phyloP scores from a whole-genome alignment of 2,888 invertebrate species.

The Polymixis lichenea region DNA sequence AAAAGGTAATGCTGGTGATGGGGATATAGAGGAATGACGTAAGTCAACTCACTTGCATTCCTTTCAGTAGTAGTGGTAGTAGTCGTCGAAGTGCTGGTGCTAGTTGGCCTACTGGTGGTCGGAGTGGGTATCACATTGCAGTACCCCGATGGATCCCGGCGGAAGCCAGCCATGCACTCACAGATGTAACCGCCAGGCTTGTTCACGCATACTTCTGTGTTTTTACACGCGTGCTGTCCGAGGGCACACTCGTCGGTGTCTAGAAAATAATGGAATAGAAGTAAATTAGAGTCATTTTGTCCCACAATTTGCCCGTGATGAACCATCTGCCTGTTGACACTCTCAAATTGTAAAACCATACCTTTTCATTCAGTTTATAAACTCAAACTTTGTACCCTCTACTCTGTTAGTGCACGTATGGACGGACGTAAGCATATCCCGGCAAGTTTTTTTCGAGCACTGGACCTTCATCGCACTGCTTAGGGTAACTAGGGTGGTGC shows the following conservation, averaged over 20 bases:
- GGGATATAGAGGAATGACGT: not conserved
- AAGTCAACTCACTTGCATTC: slow-evolving; percentile 58
- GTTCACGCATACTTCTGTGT: slow-evolving; percentile 73
- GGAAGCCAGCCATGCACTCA: slow-evolving; percentile 94
- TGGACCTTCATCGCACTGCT: too few relatives aligned
- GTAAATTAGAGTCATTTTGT: not conserved
- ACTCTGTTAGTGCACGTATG: too few relatives aligned
- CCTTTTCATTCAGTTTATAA: too few relatives aligned
- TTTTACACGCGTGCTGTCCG: slow-evolving; percentile 78
- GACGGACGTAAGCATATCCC: too few relatives aligned
- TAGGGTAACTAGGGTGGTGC: too few relatives aligned
- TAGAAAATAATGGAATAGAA: slow-evolving; percentile 74
- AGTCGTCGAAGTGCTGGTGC: slow-evolving; percentile 63
- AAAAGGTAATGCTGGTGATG: not conserved
- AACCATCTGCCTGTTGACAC: not conserved
- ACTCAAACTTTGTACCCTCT: too few relatives aligned
- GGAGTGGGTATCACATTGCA: slow-evolving; percentile 72
- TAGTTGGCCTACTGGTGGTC: slow-evolving; percentile 64
- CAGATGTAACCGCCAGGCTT: slow-evolving; percentile 95
- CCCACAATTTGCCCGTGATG: not conserved
- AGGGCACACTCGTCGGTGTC: slow-evolving; percentile 94
- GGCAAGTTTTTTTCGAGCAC: too few relatives aligned
- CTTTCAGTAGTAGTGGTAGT: slow-evolving; percentile 60
- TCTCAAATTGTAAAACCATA: too few relatives aligned
- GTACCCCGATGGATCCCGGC: slow-evolving; percentile 90